phyloP scores from a whole-genome alignment of 2,113 vertebrate species.

The Eptesicus fuscus region DNA sequence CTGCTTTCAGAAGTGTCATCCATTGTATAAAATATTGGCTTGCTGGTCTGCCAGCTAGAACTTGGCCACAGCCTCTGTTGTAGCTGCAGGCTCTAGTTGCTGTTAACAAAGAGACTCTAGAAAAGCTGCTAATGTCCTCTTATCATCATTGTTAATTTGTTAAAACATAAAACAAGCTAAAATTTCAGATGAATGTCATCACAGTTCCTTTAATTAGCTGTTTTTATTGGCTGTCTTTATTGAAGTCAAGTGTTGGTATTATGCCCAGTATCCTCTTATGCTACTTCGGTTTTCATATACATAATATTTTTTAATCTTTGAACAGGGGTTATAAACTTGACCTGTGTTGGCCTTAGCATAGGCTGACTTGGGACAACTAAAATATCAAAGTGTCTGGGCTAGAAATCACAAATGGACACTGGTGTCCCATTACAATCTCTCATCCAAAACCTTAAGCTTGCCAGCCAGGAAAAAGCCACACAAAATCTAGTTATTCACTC shows the following conservation, averaged over 20 bases:
- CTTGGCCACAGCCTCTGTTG: constrained; percentile 41
- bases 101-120: constrained; percentile 50
- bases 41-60: constrained; percentile 35
- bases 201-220: constrained; percentile 67
- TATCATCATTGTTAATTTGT: constrained; percentile 70
- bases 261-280: constrained; percentile 74
- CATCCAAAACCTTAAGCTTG: not conserved
- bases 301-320: constrained; percentile 43
- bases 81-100: constrained; percentile 46
- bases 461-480: not conserved
- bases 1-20: constrained; percentile 47
- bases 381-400: constrained; percentile 49
- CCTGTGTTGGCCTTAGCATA: constrained; percentile 46
- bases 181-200: constrained; percentile 70
- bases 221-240: constrained; percentile 73
- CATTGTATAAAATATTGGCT: constrained; percentile 8
- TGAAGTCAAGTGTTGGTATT: constrained; percentile 72
- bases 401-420: constrained; percentile 40
- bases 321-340: constrained; percentile 61
- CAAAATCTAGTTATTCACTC: constrained; percentile 13
- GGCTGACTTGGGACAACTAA: constrained; percentile 46
- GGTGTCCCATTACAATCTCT: not conserved
- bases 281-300: constrained; percentile 53
- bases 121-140: constrained; percentile 67
- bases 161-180: constrained; percentile 70